Percentiles rank a stretch among this genome's conserved stretches.
These are phyloP conservation scores for Xanthorhoe spadicearia DNA, from an alignment of 2,888 invertebrate genomes.

Conservation along the genomic window DNA sequence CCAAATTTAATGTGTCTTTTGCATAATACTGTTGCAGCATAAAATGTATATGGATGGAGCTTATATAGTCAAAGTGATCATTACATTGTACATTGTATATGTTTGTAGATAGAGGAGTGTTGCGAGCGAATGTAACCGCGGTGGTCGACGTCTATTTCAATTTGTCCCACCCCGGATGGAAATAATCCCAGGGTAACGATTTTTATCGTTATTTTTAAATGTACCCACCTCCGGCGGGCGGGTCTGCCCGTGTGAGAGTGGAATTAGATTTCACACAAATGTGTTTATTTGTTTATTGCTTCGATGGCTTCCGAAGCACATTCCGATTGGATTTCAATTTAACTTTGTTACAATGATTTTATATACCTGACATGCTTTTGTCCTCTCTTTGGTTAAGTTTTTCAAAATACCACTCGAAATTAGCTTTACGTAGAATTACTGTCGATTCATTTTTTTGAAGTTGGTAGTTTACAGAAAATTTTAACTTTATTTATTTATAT, in stretches of 20 bases:
- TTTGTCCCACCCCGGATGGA: constrained; percentile 59
- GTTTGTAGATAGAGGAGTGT: constrained; percentile 16
- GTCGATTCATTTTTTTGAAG: background rate
- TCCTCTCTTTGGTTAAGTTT: background rate
- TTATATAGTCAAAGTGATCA: background rate
- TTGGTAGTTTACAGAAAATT: background rate
- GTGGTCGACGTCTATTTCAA: constrained; percentile 56
- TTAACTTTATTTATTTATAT: background rate
- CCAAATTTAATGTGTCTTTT: constrained; percentile 19
- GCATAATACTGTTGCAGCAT: background rate
- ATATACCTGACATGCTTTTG: background rate
- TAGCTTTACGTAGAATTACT: background rate
- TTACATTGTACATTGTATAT: constrained; percentile 8
- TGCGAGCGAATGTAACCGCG: constrained; percentile 37
- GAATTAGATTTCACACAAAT: constrained; percentile 29
- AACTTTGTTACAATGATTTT: background rate
- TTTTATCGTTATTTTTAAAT: constrained; percentile 69
- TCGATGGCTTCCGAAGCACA: background rate
- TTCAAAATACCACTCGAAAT: background rate
- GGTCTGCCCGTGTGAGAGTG: constrained; percentile 36
- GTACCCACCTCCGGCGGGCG: constrained; percentile 38
- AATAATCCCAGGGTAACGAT: constrained; percentile 69
- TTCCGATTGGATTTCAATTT: background rate
- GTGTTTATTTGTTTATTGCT: constrained; percentile 31
- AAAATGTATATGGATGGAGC: background rate